Evolutionary conservation across 2,113 vertebrate species (phyloP).

Genomic region (Campylomormyrus tamandua): DNA sequence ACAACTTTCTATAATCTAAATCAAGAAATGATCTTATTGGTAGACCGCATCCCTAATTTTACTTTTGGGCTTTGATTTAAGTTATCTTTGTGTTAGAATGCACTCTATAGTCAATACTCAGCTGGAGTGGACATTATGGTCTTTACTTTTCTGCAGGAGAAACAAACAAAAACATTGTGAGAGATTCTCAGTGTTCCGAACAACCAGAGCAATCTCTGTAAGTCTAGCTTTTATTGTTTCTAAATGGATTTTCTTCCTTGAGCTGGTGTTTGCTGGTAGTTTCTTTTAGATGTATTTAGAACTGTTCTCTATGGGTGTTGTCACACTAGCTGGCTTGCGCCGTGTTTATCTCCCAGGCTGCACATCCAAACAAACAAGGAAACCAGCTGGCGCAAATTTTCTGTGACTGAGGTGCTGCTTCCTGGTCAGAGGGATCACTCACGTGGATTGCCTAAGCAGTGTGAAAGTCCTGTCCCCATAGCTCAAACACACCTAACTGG

Average conservation of each 20-base stretch:
- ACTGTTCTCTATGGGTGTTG: neutral
- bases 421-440: conserved; percentile 38
- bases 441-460: neutral
- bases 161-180: conserved; percentile 49
- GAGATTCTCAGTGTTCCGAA: conserved; percentile 61
- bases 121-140: conserved; percentile 9
- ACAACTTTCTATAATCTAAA: conserved; percentile 24
- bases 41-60: neutral
- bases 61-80: neutral
- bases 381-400: conserved; percentile 40
- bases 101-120: neutral
- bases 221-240: conserved; percentile 42
- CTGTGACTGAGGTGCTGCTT: conserved; percentile 50
- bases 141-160: conserved; percentile 54
- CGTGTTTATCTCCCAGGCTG: conserved; percentile 27
- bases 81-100: neutral
- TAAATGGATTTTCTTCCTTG: neutral
- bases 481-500: neutral
- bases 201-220: conserved; percentile 56
- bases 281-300: neutral
- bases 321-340: no score
- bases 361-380: conserved; percentile 2
- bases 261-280: neutral
- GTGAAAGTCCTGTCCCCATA: neutral
- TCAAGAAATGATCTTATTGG: neutral